Conservation (phyloP, 1,140 invertebrate genomes). For the Euwallacea similis region DNA sequence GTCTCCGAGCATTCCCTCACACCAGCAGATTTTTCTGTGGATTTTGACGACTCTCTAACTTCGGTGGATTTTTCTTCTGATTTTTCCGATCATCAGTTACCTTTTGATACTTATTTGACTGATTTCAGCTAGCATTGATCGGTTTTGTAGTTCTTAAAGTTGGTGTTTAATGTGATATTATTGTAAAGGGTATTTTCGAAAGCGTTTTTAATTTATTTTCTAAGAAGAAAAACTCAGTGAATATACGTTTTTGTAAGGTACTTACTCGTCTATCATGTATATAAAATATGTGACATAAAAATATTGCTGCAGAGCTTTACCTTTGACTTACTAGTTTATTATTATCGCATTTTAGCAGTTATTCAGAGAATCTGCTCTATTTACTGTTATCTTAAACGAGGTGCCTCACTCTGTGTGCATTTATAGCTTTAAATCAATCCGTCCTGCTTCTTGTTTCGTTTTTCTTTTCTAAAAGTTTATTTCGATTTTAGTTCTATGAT, state of each 20-base stretch:
- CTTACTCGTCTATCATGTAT: not conserved
- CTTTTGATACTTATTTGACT: constrained; percentile 48
- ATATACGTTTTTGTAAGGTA: not conserved
- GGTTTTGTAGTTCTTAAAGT: not conserved
- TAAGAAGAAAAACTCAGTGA: not conserved
- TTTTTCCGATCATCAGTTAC: constrained; percentile 45
- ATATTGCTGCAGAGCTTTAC: not conserved
- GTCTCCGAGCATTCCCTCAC: constrained; percentile 50
- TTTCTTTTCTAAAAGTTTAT: not conserved
- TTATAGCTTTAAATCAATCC: not conserved
- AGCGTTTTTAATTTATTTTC: constrained; percentile 2
- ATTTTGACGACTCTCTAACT: constrained; percentile 48
- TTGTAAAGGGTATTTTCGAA: constrained; percentile 8
- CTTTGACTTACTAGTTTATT: not conserved
- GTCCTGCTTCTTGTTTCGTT: not conserved
- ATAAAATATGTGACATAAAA: not conserved
- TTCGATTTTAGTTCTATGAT: too few species aligned
- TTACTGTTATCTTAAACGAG: not conserved
- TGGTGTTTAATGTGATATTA: constrained; percentile 7
- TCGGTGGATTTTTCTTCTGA: constrained; percentile 49
- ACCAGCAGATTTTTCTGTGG: constrained; percentile 48
- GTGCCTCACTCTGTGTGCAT: not conserved
- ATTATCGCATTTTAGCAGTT: not conserved
- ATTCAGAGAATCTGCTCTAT: not conserved
- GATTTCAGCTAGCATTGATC: constrained; percentile 47